A percentile compares a stretch with the other conserved stretches of the same genome.
Conservation (phyloP, 2,113 vertebrate genomes). For the Brachyhypopomus occidentalis region DNA sequence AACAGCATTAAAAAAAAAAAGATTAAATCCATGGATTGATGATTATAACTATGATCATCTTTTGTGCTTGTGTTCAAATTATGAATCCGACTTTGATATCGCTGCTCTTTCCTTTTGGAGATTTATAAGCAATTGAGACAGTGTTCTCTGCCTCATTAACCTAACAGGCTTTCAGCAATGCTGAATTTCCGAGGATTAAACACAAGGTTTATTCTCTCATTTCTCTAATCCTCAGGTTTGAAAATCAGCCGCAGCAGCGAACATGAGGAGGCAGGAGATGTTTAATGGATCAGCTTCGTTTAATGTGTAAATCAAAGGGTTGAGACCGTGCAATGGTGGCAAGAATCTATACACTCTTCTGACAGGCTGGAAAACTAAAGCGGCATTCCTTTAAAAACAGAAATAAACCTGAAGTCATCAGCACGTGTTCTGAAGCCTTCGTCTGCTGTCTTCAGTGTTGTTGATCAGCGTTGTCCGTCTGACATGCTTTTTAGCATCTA, state of each 20-base stretch:
- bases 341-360: conserved; percentile 38
- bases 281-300: conserved; percentile 49
- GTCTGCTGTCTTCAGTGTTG: neutral
- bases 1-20: neutral
- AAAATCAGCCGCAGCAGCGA: conserved; percentile 32
- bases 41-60: conserved; percentile 5
- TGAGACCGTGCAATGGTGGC: conserved; percentile 58
- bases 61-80: conserved; percentile 14
- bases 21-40: neutral
- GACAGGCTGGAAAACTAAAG: conserved; percentile 20
- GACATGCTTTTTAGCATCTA: no score
- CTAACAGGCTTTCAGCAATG: conserved; percentile 82
- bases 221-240: conserved; percentile 62
- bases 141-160: conserved; percentile 90
- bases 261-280: conserved; percentile 45
- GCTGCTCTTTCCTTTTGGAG: conserved; percentile 64
- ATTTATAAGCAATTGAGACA: conserved; percentile 87
- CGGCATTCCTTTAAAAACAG: neutral
- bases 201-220: conserved; percentile 82
- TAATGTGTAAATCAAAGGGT: conserved; percentile 47
- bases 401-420: neutral
- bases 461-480: neutral
- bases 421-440: conserved; percentile 9
- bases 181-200: conserved; percentile 89
- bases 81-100: conserved; percentile 16